Conservation (phyloP, 2,888 invertebrate genomes). For the Lycia hirtaria region DNA sequence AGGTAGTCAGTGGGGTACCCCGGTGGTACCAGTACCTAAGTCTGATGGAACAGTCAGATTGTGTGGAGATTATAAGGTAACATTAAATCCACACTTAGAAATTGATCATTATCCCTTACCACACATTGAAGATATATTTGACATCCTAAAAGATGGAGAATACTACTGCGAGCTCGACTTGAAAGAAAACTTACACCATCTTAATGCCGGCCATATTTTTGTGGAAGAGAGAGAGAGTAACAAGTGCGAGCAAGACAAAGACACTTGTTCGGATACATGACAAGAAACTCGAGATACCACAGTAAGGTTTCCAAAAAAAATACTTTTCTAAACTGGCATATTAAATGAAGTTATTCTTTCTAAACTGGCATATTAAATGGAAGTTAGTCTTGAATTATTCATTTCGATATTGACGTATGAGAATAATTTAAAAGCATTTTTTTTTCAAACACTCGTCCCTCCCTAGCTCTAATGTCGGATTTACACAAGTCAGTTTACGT, state of each 20-base stretch:
- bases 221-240: too few relatives aligned
- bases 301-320: too few relatives aligned
- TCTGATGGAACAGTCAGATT: conserved; percentile 40
- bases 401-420: not conserved
- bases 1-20: conserved; percentile 40
- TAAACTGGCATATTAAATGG: too few relatives aligned
- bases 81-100: conserved; percentile 32
- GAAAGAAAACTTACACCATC: too few relatives aligned
- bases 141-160: not conserved
- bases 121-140: conserved; percentile 11
- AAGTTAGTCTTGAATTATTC: not conserved
- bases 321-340: too few relatives aligned
- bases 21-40: conserved; percentile 41
- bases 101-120: conserved; percentile 27
- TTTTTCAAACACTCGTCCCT: not conserved
- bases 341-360: too few relatives aligned
- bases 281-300: too few relatives aligned
- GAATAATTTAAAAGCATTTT: not conserved
- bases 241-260: too few relatives aligned
- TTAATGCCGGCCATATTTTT: too few relatives aligned
- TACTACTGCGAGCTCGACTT: not conserved
- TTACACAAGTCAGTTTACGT: conserved; percentile 16
- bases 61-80: conserved; percentile 42
- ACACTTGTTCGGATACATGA: too few relatives aligned
- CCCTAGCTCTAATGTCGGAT: not conserved